Evolutionary conservation across 2,888 invertebrate genomes (phyloP), one percentile per base, ranked within the genome.

Genomic region (Aethes cnicana): DNA sequence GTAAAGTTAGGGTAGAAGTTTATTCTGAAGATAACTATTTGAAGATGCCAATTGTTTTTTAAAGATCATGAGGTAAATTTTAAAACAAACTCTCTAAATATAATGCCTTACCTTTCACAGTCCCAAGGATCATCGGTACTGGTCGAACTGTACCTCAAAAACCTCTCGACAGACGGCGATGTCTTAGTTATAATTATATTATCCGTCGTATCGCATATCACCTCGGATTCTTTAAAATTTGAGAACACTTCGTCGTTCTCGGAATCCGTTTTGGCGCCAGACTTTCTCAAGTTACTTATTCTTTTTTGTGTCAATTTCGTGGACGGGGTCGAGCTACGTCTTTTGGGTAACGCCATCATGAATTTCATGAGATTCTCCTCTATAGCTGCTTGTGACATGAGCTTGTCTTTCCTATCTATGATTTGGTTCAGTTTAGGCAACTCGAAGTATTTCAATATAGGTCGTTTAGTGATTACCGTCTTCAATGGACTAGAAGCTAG

Each of bases 161-260:
- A 78, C 1, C 68, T 59, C 56, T 85, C 87, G 1, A 73, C 56
- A 69, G 87, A 88, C 53, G 89, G 88, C 69, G 87, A 83, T 56
- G 88, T 88, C 47, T 83, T 84, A 0, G 80, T 82, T 21, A 88
- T 85, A 6, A 84, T 59, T 3, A 87, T 70, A 68, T 78, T 83
- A 2, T 84, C 81, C 0, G 81, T 78, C 0, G 83, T 80, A 1
- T 74, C 74, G 33, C 83, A 83, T 0, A 87, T 58, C 0, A 84
- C 62, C 33, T 80, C 74, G 0, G 75, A 67, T 4, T 46, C 44
- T 4, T 43, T 33, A 0, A 20, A 46, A 12, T 37, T 43, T 3
- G 8, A 59, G 4, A 73, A 68, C 0, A 65, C 63, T 0, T 81
- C 78, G 11, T 86, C 86, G 3, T 81, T 81, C 21, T 87, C 87